Evolutionary conservation across 2,888 invertebrate genomes (phyloP).

Genomic region (Merodon equestris): DNA sequence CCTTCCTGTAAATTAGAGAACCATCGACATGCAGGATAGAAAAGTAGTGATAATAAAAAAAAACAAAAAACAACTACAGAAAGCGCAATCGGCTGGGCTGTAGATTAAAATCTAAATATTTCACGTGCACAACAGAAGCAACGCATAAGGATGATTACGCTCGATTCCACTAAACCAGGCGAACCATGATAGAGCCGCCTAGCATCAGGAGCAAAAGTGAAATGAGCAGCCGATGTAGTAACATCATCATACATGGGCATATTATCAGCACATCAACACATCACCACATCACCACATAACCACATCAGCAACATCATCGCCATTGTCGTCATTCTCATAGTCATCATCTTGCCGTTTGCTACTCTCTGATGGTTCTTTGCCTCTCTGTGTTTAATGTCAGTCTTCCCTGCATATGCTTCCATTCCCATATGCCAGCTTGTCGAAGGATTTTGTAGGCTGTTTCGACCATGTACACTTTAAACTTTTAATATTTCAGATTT

Average conservation of each 20-base stretch:
- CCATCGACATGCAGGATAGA: conserved; percentile 17
- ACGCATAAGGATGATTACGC: conserved; percentile 34
- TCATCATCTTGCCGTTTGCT: conserved; percentile 1
- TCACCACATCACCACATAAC: neutral
- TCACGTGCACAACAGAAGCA: conserved; percentile 26
- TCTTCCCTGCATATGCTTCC: neutral
- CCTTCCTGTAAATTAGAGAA: conserved; percentile 19
- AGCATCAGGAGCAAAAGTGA: neutral
- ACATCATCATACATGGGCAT: neutral
- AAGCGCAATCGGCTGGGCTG: conserved; percentile 2
- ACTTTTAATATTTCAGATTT: neutral
- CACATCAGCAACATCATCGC: neutral
- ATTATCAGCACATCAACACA: neutral
- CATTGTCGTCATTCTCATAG: neutral
- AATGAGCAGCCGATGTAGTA: neutral
- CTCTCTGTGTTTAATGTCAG: neutral
- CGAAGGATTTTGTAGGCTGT: neutral
- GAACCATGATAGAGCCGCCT: no score
- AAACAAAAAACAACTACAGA: neutral
- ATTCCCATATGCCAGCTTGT: neutral
- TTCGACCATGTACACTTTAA: neutral
- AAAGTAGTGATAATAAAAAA: neutral
- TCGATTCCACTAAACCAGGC: conserved; percentile 36
- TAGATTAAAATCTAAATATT: conserved; percentile 64
- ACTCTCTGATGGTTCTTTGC: no score